Evolutionary conservation across 2,888 invertebrate species (phyloP).

Genomic region (Thalpophila matura): DNA sequence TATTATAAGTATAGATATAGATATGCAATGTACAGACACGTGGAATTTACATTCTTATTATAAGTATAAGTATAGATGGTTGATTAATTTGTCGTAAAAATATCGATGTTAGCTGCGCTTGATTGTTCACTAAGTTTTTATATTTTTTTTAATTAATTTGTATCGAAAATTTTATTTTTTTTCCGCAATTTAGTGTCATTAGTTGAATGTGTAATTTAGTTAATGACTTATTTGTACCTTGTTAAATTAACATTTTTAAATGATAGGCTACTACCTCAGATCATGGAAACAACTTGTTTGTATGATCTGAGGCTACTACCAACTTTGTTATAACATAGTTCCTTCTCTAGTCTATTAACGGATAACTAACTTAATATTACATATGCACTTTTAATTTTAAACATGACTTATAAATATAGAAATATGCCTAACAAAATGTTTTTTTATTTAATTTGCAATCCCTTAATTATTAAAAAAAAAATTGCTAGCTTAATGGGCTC

Average conservation of each 20-base stretch:
- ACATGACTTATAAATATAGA: conserved; percentile 28
- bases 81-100: conserved; percentile 10
- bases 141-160: conserved; percentile 3
- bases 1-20: too few relatives aligned
- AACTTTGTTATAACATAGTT: conserved; percentile 27
- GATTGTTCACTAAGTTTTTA: conserved; percentile 18
- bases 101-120: conserved; percentile 14
- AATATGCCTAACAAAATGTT: not conserved
- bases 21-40: too few relatives aligned
- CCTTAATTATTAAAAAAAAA: too few relatives aligned
- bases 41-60: too few relatives aligned
- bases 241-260: not conserved
- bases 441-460: conserved; percentile 10
- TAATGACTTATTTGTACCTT: not conserved
- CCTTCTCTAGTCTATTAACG: conserved; percentile 30
- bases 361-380: conserved; percentile 27
- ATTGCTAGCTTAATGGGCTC: too few relatives aligned
- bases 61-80: too few relatives aligned
- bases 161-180: not conserved
- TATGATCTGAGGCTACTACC: conserved; percentile 11
- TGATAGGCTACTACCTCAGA: conserved; percentile 17
- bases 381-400: not conserved
- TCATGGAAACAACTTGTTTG: too few relatives aligned
- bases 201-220: conserved; percentile 1
- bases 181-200: conserved; percentile 17